phyloP scores from a whole-genome alignment of 2,113 vertebrate genomes.

The Rallus limicola region DNA sequence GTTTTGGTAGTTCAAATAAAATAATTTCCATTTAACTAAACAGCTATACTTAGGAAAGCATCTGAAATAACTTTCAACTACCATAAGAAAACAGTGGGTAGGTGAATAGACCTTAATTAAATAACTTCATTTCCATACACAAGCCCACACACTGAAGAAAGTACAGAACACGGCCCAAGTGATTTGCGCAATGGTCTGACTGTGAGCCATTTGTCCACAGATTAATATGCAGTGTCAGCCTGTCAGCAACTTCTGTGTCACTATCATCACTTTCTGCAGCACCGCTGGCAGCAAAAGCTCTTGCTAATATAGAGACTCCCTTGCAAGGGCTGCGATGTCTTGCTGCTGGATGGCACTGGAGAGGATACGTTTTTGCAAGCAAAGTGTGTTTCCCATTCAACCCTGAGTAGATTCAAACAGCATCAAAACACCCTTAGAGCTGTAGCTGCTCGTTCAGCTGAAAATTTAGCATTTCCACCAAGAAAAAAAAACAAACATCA shows the following conservation, averaged over 20 bases:
- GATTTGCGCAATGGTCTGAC: background rate
- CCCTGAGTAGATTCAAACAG: background rate
- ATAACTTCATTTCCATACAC: background rate
- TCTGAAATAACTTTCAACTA: background rate
- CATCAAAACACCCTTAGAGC: background rate
- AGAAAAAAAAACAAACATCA: background rate
- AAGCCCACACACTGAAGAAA: background rate
- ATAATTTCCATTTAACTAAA: background rate
- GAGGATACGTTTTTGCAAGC: background rate
- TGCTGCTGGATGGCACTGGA: background rate
- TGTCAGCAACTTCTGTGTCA: slow-evolving; percentile 36
- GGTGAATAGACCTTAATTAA: background rate
- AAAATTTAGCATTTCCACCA: background rate
- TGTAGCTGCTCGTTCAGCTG: background rate
- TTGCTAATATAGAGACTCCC: background rate
- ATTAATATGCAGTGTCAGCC: background rate
- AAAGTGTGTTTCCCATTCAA: background rate
- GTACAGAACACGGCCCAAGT: background rate
- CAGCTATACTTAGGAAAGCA: background rate
- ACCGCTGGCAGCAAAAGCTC: background rate
- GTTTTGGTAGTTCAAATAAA: background rate
- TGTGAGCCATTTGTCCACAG: background rate
- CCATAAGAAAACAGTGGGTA: background rate
- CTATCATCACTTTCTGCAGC: background rate
- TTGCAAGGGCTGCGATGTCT: background rate